Percentiles rank a stretch among this genome's conserved stretches.
Evolutionary conservation across 2,797 vertebrate genomes (phyloP).

Genomic region (Peromyscus melanophrys): DNA sequence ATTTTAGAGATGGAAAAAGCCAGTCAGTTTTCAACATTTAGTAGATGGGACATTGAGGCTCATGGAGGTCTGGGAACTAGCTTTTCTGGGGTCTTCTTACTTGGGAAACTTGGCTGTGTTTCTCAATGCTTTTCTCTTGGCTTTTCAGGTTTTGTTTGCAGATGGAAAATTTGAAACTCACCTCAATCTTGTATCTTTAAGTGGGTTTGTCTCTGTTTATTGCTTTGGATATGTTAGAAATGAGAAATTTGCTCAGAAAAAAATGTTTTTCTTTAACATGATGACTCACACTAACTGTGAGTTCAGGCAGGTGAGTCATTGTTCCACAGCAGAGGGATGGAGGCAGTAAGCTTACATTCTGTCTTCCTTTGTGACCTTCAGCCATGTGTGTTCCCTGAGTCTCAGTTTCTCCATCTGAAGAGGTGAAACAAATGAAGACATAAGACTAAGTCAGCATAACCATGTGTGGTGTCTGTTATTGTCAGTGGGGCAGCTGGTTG

Average conservation of each 20-base stretch:
- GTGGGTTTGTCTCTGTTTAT: not conserved
- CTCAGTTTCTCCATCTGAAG: not conserved
- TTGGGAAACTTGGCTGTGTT: not conserved
- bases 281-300: not conserved
- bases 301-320: not conserved
- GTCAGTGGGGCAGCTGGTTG: not conserved
- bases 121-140: not conserved
- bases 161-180: conserved; percentile 12
- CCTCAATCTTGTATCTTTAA: not conserved
- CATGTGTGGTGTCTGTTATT: not conserved
- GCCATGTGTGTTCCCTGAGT: not conserved
- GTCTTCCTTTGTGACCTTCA: not conserved
- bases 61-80: not conserved
- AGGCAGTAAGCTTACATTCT: not conserved
- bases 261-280: not conserved
- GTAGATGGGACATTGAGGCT: not conserved
- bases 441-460: not conserved
- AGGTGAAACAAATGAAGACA: not conserved
- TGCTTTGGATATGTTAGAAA: not conserved
- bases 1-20: not conserved
- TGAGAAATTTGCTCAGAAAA: not conserved
- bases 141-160: not conserved
- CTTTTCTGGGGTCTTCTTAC: not conserved
- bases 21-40: not conserved
- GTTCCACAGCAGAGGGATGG: too few species aligned